Base-by-base conservation (phyloP, 2,888 invertebrate genomes). In the Rhogogaster chlorosoma region DNA sequence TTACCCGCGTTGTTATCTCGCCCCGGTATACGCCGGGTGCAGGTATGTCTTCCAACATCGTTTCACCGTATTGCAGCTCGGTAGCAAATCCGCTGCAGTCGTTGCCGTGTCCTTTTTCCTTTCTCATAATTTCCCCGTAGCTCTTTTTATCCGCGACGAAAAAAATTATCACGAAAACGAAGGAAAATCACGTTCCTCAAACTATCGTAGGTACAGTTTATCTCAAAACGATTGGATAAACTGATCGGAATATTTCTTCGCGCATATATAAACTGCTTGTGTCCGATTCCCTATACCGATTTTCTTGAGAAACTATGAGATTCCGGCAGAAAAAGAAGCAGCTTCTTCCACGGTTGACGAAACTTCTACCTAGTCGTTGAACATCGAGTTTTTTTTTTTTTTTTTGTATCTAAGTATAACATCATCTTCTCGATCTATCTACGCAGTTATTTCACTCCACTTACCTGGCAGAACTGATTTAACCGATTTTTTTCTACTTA, bases 1-100 rank as follows among this genome's bases (percentile, higher is more conserved):
- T 80, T 80, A 80, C 80, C 80, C 80, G 61, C 80, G 80, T 61
- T 80, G 80, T 80, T 80, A 80, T 80, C 80, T 80, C 80, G 38
- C 80, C 57, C 80, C 61, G 61, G 53, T 80, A 18, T 49, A 32
- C 77, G 53, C 80, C 61, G 38, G 80, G n/a, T 38, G 80, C 61
- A 80, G 36, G 61, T 80, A 80, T 61, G 80, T 80, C 80, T 80
- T 77, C 45, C 49, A 32, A 45, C 45, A 53, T 77, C 49, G 77
- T 77, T 77, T 42, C 49, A 42, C 38, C 61, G 57, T 22, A 77
- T 77, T 18, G 4, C 29, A 53, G 18, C 45, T 53, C 77, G 77
- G 77, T 77, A 77, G 77, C 77, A 53, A 53, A 77, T 77, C 77
- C 38, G 15, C 61, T 61, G 22, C 7, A 5, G 32, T 32, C 67